Base-by-base conservation (phyloP, 2,888 invertebrate genomes). In the Ypsolopha scabrella region DNA sequence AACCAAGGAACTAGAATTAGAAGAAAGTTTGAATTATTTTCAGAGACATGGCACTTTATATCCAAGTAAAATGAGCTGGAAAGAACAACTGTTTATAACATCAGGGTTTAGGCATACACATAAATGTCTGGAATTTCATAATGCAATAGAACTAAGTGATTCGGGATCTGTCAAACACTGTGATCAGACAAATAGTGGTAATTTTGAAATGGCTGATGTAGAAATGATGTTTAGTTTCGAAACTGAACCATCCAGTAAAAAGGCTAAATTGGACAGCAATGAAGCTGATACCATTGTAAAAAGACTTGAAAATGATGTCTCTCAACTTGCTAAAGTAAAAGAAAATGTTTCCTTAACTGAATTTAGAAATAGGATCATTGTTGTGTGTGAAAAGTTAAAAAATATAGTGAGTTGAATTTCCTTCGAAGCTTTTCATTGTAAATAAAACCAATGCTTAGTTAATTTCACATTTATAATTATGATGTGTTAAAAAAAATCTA, bases 381-480 rank as follows among this genome's bases (percentile, higher is more conserved):
- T 53, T 58, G 58, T 79, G 6, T 72, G 70, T 59, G 64, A 70
- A 51, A 72, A 70, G 56, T 63, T 86, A 50, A 67, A 54, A 57
- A 72, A 69, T 68, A 69, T 78, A 67, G 57, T 67, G 56, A 57
- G 67, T 56, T 74, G 55, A 68, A 54, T 51, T 51, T 55, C 4
- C 24, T 51, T 58, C 52, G 54, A 62, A 57, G 51, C 49, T 51
- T 55, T 54, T 43, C 51, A 34, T 50, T 36, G 49, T 14, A 64
- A 71, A 70, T 70, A 67, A 82, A 83, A 82, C 75, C 64, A 75
- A 60, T 39, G 57, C 14, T 34, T 9, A 36, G 7, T 41, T 55
- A 76, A 77, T 80, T 80, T 80, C 82, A 83, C 85, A 86, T 80
- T 83, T 80, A 85, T 81, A 80, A 83, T 83, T 85, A 85, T 85